Base-by-base conservation (phyloP, 2,113 vertebrate genomes). In the Archilochus colubris region DNA sequence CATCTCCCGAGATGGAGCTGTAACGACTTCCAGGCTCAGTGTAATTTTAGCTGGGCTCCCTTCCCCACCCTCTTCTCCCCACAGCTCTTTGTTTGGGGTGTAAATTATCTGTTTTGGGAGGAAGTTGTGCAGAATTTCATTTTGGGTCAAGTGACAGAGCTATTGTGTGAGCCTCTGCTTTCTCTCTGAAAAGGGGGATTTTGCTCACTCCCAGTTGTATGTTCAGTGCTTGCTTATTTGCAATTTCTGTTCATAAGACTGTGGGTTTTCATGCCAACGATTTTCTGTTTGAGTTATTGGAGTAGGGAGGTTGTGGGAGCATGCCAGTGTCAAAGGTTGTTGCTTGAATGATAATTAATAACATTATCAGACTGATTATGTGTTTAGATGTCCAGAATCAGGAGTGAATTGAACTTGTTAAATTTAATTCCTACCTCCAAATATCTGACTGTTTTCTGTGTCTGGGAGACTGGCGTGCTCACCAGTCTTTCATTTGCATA, bases 261-360 rank as follows among this genome's bases (percentile, higher is more conserved):
- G 69, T 72, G 80, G 85, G 89, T 88, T 96, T 96, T 94, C 91
- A 92, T 95, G 95, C 86, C 95, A 97, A 91, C 10, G 22, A 95
- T 96, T 97, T 97, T 96, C 95, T 95, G 95, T 97, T 91, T 94
- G 96, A 96, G 91, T 95, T 95, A 94, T 84, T 87, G 91, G 94
- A 93, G 86, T 86, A 96, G 86, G 92, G 93, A 96, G 89, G 76
- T 91, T 96, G 86, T 96, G 95, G 94, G 96, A 94, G 85, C 96
- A 89, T 95, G 94, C 94, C 96, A 96, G 91, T 97, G 96, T 96
- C 94, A 96, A 97, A 97, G 97, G 95, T 95, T 96, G 92, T 91
- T 13, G 36, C 89, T 95, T 90, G 96, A 96, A 93, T 96, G 94
- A 96, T 96, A 97, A 97, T 97, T 96, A 97, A 97, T 97, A 94